phyloP scores from a whole-genome alignment of 2,888 invertebrate genomes.

The Luperina nickerlii region DNA sequence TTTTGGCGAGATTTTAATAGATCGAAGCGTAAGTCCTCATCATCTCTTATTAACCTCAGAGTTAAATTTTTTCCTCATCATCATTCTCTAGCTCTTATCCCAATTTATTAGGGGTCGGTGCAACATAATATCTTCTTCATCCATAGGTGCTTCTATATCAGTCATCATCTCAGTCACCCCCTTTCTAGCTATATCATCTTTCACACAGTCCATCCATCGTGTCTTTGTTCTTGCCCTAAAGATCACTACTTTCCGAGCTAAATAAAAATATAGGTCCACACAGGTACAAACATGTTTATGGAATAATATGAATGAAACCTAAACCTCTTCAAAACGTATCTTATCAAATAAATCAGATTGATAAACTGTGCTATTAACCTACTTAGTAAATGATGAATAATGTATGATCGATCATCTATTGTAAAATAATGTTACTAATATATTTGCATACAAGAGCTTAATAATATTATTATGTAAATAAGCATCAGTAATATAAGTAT shows the following conservation, averaged over 20 bases:
- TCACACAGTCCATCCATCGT: neutral
- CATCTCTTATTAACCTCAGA: neutral
- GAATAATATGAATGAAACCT: neutral
- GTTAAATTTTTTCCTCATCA: neutral
- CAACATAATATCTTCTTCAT: no score
- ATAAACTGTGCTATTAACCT: slow-evolving; percentile 55
- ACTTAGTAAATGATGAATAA: slow-evolving; percentile 51
- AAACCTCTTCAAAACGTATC: slow-evolving; percentile 31
- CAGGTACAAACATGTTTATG: neutral
- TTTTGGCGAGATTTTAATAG: neutral
- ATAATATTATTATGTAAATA: slow-evolving; percentile 56
- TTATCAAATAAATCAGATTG: slow-evolving; percentile 56
- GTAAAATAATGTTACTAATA: slow-evolving; percentile 41
- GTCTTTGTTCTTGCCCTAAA: neutral
- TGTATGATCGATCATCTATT: slow-evolving; percentile 52
- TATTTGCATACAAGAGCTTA: slow-evolving; percentile 54
- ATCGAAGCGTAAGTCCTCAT: no score
- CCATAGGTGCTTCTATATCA: neutral
- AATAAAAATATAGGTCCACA: neutral
- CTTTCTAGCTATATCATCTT: neutral
- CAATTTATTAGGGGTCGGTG: neutral
- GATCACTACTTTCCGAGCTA: neutral
- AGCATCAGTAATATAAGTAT: neutral
- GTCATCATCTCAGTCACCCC: neutral
- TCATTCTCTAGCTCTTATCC: neutral